A percentile compares a stretch with the other conserved stretches of the same genome.
Conservation (phyloP, 2,113 vertebrate genomes). For the Cochlearius cochlearius region DNA sequence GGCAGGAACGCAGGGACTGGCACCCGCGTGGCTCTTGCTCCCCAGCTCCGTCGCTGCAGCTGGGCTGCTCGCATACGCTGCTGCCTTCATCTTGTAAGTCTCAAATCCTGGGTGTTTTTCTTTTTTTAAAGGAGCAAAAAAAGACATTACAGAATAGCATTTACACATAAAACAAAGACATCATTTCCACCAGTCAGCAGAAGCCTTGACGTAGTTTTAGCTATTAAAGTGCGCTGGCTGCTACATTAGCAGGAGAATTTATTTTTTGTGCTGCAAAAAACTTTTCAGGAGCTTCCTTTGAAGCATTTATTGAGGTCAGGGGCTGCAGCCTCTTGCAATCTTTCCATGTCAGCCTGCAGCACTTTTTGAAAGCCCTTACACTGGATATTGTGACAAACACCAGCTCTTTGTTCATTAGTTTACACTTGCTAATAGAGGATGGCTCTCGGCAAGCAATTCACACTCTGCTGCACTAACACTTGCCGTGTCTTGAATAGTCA, state of each 20-base stretch:
- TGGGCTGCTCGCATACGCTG: background rate
- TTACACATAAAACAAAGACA: background rate
- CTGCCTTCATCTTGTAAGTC: background rate
- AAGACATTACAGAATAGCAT: background rate
- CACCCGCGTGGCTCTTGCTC: background rate
- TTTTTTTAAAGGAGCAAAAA: background rate
- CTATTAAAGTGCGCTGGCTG: background rate
- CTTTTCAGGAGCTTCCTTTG: slow-evolving; percentile 19
- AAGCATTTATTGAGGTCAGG: slow-evolving; percentile 8
- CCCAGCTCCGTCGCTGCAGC: rapidly evolving
- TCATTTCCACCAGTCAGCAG: background rate
- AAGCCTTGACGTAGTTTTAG: background rate
- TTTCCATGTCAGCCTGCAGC: background rate
- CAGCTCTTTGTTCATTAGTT: slow-evolving; percentile 31
- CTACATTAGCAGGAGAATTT: background rate
- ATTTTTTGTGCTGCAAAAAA: background rate
- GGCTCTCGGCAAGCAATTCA: background rate
- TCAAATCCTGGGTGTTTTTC: too few relatives aligned
- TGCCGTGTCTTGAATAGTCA: background rate
- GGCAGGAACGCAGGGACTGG: background rate
- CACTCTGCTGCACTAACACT: background rate
- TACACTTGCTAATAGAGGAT: background rate
- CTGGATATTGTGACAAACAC: background rate
- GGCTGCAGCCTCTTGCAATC: background rate
- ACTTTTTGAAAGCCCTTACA: background rate